These are phyloP conservation scores for Girardinus metallicus DNA, from an alignment of 2,797 vertebrate genomes.

Conservation along the genomic window DNA sequence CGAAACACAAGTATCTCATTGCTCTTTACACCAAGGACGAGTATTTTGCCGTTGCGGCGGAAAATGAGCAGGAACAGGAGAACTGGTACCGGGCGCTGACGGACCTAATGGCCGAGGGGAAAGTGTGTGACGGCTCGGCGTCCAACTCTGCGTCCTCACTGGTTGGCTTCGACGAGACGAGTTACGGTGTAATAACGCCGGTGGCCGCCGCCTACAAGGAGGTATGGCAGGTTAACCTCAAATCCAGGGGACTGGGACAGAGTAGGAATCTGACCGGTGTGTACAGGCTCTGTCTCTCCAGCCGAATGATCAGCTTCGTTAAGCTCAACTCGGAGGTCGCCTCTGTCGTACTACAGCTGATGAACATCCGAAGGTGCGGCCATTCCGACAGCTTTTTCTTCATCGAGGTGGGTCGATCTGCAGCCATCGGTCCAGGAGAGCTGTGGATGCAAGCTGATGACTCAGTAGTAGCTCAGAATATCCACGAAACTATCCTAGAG, in stretches of 20 bases:
- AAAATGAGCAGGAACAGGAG: conserved; percentile 94
- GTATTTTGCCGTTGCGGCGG: conserved; percentile 95
- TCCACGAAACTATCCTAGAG: conserved; percentile 97
- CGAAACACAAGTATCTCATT: conserved; percentile 95
- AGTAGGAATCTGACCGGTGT: conserved; percentile 92
- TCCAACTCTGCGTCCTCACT: conserved; percentile 83
- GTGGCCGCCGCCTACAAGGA: conserved; percentile 88
- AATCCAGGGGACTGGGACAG: conserved; percentile 94
- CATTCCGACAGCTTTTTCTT: conserved; percentile 99
- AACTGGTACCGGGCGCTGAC: conserved; percentile 91
- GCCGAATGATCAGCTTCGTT: conserved; percentile 92
- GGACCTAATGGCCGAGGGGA: conserved; percentile 88
- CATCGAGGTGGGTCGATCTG: conserved; percentile 96
- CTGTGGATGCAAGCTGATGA: conserved; percentile 99
- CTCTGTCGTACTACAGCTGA: conserved; percentile 93
- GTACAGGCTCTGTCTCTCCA: conserved; percentile 93
- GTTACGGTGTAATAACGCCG: conserved; percentile 88
- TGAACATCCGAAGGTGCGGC: conserved; percentile 97
- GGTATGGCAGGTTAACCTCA: conserved; percentile 97
- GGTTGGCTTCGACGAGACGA: conserved; percentile 85
- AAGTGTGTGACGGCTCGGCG: conserved; percentile 80
- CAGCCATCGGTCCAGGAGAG: conserved; percentile 94
- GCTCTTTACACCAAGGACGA: conserved; percentile 97
- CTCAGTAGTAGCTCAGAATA: conserved; percentile 97
- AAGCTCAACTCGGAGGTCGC: conserved; percentile 93